A percentile compares a stretch with the other conserved stretches of the same genome.
Conservation (phyloP, 2,888 invertebrate species). For the Embidobia sp. region DNA sequence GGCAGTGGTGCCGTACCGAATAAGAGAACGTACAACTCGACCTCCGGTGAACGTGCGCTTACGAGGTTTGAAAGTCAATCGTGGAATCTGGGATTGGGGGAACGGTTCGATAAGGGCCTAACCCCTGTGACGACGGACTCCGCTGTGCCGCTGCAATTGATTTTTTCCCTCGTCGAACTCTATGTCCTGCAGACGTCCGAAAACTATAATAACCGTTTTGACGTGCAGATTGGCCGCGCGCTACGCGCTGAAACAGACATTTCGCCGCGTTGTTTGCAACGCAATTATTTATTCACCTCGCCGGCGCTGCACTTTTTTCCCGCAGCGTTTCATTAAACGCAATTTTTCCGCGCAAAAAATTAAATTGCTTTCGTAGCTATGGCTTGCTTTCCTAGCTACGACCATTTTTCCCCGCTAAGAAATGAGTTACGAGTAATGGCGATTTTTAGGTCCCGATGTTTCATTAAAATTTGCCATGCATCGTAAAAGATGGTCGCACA, state of each 20-base stretch:
- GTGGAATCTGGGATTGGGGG: constrained; percentile 75
- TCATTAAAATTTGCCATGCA: too few species aligned
- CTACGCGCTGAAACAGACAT: constrained; percentile 15
- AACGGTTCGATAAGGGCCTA: constrained; percentile 73
- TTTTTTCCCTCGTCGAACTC: constrained; percentile 67
- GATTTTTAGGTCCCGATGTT: too few species aligned
- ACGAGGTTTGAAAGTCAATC: constrained; percentile 74
- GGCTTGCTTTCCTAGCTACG: too few species aligned
- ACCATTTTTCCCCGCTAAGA: too few species aligned
- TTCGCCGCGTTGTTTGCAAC: too few species aligned
- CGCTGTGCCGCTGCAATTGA: constrained; percentile 71
- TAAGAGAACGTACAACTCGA: constrained; percentile 68
- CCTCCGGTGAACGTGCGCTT: constrained; percentile 67
- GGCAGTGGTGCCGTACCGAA: constrained; percentile 75
- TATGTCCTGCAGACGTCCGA: constrained; percentile 62
- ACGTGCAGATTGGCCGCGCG: constrained; percentile 39
- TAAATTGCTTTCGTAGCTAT: too few species aligned
- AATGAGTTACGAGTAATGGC: too few species aligned
- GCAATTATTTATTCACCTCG: constrained; percentile 10
- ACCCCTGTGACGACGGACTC: constrained; percentile 69
- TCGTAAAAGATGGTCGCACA: too few species aligned
- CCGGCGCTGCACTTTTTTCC: background rate
- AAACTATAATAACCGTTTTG: constrained; percentile 62
- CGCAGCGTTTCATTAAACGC: too few species aligned
- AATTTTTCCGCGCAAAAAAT: too few species aligned